Conservation (phyloP, 2,888 invertebrate genomes). For the Andrena marginata region DNA sequence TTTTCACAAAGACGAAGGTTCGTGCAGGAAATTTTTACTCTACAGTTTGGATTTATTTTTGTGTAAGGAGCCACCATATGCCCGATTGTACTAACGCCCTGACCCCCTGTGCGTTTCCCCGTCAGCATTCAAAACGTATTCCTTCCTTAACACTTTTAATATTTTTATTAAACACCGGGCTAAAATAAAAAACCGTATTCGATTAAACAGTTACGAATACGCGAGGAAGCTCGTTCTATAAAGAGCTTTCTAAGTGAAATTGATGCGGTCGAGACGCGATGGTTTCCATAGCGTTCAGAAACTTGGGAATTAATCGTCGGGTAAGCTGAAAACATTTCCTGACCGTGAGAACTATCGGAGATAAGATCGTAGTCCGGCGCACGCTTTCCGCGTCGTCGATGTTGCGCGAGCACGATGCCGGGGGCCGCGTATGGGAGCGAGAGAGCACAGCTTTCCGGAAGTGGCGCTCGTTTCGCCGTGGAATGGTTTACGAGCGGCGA, state of each 20-base stretch:
- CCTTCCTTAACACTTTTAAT: too few relatives aligned
- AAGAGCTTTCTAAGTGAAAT: not conserved
- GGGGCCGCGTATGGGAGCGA: conserved; percentile 36
- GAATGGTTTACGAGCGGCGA: conserved; percentile 70
- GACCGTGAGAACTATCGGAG: conserved; percentile 35
- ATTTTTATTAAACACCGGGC: too few relatives aligned
- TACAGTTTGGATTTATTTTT: too few relatives aligned
- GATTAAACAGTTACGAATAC: not conserved
- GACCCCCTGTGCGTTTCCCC: too few relatives aligned
- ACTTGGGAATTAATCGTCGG: conserved; percentile 21
- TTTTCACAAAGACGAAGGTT: too few relatives aligned
- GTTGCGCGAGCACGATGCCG: conserved; percentile 51
- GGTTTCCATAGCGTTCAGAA: not conserved
- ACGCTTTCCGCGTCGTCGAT: conserved; percentile 48
- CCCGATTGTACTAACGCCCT: too few relatives aligned
- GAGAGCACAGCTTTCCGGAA: conserved; percentile 66
- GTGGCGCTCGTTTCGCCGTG: conserved; percentile 68
- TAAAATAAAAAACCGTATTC: too few relatives aligned
- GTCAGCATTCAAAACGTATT: too few relatives aligned
- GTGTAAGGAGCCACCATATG: too few relatives aligned
- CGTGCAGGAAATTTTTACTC: too few relatives aligned
- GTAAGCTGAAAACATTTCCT: conserved; percentile 22
- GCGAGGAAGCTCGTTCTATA: not conserved
- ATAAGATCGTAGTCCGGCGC: conserved; percentile 43
- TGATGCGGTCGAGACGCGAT: not conserved